Evolutionary conservation across 2,888 invertebrate species (phyloP), one percentile per base, ranked within the genome.

Genomic region (Orthonychiurus folsomi): DNA sequence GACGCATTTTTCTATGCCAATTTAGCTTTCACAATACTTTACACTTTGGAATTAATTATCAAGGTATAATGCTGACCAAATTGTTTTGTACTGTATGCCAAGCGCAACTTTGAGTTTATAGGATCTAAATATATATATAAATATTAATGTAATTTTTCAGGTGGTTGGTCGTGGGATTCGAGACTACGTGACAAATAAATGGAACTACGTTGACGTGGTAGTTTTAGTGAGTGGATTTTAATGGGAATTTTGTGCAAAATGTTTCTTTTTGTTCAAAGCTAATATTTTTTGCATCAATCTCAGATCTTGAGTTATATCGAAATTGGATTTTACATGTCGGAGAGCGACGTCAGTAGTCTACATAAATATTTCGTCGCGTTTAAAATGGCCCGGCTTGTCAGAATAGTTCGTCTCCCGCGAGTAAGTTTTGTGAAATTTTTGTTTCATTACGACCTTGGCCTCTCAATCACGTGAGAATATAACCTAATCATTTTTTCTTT

Each of bases 161-260:
- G 61, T 68, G 55, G 58, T 69, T 55, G 73, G 70, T 24, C 55
- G 65, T 20, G 70, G 69, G 2, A 50, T 60, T 0, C 48, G 47
- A 1, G 66, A 68, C 0, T 83, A 83, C 69, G 79, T 82, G 65
- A 78, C 76, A 27, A 81, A 81, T 0, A 78, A 80, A 61, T 83
- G 83, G 83, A 82, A 83, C 70, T 80, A 80, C 66, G 74, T 84
- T n/a, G 83, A 83, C 66, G 79, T 83, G 61, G 74, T 79, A 23
- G 81, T 83, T 23, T 78, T 84, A 1, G 74, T 80, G 0, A 77
- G 12, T n/a, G n/a, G 48, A 12, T 12, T 48, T n/a, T n/a, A n/a
- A n/a, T n/a, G n/a, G n/a, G n/a, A n/a, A n/a, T n/a, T n/a, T n/a
- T n/a, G n/a, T n/a, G n/a, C n/a, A n/a, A n/a, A n/a, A n/a, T n/a